These are phyloP conservation scores for Meteorus sp. DNA, from an alignment of 1,140 invertebrate genomes.

Conservation along the genomic window DNA sequence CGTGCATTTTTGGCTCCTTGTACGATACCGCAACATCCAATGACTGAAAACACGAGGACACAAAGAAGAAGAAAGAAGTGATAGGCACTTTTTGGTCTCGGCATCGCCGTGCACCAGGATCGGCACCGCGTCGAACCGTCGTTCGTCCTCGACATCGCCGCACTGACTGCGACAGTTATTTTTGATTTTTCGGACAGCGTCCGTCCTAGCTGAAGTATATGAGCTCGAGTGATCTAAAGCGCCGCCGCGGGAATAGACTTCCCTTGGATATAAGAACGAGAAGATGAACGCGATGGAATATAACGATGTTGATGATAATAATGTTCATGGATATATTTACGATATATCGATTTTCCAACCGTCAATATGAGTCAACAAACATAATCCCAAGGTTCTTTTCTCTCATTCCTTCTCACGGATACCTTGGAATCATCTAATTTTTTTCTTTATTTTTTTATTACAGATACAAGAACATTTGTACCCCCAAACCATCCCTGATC, in stretches of 20 bases:
- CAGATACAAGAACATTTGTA: too few relatives aligned
- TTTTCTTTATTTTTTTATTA: background rate
- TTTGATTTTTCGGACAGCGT: slow-evolving; percentile 46
- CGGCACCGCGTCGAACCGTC: slow-evolving; percentile 54
- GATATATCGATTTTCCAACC: too few relatives aligned
- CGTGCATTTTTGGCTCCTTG: slow-evolving; percentile 34
- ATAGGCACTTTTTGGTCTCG: slow-evolving; percentile 38
- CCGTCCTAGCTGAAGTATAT: slow-evolving; percentile 18
- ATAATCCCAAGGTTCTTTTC: too few relatives aligned
- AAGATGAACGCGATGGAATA: background rate
- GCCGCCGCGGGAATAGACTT: slow-evolving; percentile 15
- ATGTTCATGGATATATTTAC: background rate
- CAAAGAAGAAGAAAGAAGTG: slow-evolving; percentile 35
- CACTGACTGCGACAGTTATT: slow-evolving; percentile 54
- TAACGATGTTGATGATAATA: background rate
- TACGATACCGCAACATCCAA: slow-evolving; percentile 24
- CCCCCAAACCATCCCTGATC: too few relatives aligned
- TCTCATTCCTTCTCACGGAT: too few relatives aligned
- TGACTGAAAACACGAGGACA: slow-evolving; percentile 37
- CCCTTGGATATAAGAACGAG: slow-evolving; percentile 1
- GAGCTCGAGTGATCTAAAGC: slow-evolving; percentile 17
- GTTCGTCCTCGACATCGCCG: slow-evolving; percentile 60
- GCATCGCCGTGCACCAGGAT: slow-evolving; percentile 44
- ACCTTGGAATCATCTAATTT: background rate
- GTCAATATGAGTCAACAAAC: too few relatives aligned